Base-by-base conservation (phyloP, 2,888 invertebrate species). In the Tenthredo livida region DNA sequence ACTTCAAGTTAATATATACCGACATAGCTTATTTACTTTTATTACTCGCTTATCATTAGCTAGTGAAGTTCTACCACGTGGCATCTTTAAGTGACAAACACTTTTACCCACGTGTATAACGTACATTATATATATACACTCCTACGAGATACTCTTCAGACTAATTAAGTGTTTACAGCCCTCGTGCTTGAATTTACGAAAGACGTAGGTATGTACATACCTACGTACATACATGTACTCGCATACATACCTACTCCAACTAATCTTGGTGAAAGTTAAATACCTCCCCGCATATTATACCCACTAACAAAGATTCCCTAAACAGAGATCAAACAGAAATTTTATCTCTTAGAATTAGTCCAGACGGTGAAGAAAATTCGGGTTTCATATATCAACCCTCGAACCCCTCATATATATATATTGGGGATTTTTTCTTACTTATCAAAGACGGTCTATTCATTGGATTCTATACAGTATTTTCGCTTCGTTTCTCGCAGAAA, bases 151-250 rank as follows among this genome's bases (percentile, higher is more conserved):
- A 73, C 72, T 43, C 72, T 73, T 73, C 72, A 73, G 72, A 73
- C 72, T 73, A 73, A 73, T 73, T 73, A 43, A 73, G 72, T 73
- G 72, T 43, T 73, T 73, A 73, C 72, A 73, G 17, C 72, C 21
- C 72, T 73, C 43, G 72, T 43, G 43, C 40, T 73, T 43, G 43
- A 73, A 43, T 73, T 73, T 40, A 67, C 67, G 67, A 67, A 67
- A 33, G 67, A 67, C 67, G 6, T 33, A n/a, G n/a, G 9, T 21
- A 21, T 21, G 2, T 37, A 2, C 7, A 33, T 4, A 33, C 2
- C 1, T 21, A 21, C 7, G 2, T n/a, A 7, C 58, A 10, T 21
- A 58, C 21, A 58, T 21, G n/a, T 21, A 58, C 6, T 58, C 7
- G 9, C 58, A 58, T 58, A 29, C 29, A 29, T 29, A 58, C 58